These are phyloP conservation scores for Catonia carolina DNA, from an alignment of 2,888 invertebrate genomes.

Conservation along the genomic window DNA sequence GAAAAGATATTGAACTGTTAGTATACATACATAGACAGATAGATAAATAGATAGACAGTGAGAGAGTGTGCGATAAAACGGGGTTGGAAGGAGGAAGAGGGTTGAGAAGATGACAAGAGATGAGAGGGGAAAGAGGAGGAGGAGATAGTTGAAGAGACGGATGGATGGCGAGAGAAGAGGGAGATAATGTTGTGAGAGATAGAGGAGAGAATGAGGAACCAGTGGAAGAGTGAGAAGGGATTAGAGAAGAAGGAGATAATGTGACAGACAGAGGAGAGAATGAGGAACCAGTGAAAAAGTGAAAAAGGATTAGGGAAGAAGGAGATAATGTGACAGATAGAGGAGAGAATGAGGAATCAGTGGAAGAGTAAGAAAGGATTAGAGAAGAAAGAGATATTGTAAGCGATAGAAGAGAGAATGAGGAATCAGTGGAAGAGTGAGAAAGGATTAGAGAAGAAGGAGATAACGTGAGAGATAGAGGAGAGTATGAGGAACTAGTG, in stretches of 20 bases:
- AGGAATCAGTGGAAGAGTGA: not conserved
- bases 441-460: not conserved
- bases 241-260: not conserved
- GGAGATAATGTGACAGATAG: too few relatives aligned
- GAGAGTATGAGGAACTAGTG: not conserved
- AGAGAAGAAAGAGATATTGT: not conserved
- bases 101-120: too few relatives aligned
- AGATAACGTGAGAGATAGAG: not conserved
- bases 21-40: too few relatives aligned
- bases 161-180: too few relatives aligned
- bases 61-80: too few relatives aligned
- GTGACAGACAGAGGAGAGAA: not conserved
- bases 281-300: not conserved
- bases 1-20: too few relatives aligned
- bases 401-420: not conserved
- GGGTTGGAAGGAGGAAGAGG: too few relatives aligned
- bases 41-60: too few relatives aligned
- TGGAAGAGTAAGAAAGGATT: not conserved
- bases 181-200: not conserved
- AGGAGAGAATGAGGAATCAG: too few relatives aligned
- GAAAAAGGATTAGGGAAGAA: not conserved
- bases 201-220: not conserved
- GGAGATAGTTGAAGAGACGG: too few relatives aligned
- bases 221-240: not conserved
- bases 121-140: too few relatives aligned